Base-by-base conservation (phyloP, 1,140 invertebrate species). In the Protaetia brevitarsis region DNA sequence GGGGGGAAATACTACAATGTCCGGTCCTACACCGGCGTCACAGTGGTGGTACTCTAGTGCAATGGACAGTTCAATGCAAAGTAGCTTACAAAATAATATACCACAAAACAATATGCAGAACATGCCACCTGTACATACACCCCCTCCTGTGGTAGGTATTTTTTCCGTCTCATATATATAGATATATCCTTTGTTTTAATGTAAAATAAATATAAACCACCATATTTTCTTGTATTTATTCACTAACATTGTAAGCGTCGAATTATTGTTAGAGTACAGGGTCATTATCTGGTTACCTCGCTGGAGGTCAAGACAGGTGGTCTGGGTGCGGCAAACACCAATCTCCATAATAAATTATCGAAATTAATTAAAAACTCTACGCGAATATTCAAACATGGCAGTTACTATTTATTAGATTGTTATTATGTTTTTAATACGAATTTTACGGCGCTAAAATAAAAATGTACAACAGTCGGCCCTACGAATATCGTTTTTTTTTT, bases 1-100 rank as follows among this genome's bases (percentile, higher is more conserved):
- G 72, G 78, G 78, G 65, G 78, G 78, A 7, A 76, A 73, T 66
- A 65, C 73, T 7, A 76, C 79, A 3, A 80, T 79, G 64, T 77
- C 78, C 37, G 79, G 80, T 37, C 82, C 84, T 26, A 81, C 84
- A 34, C 83, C 85, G 64, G 84, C 83, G 66, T 82, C 85, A 13
- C 86, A 87, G 76, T 88, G 87, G 87, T 88, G 87, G 87, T 87
- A 87, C 76, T 78, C 81, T 68, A 82, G 81, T 66, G 72, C 71
- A 36, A 74, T 74, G 74, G 76, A 79, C 56, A 77, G 76, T 69
- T 68, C 71, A 45, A 76, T 79, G 75, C 77, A 79, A 64, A 74
- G 66, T 66, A 66, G 68, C 3, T 21, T 63, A 66, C 80, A 81
- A 67, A 82, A 73, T 71, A 51, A 51, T 26, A 51, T 51, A 51